Conservation (phyloP, 2,113 vertebrate genomes). For the Acrocephalus kingi region DNA sequence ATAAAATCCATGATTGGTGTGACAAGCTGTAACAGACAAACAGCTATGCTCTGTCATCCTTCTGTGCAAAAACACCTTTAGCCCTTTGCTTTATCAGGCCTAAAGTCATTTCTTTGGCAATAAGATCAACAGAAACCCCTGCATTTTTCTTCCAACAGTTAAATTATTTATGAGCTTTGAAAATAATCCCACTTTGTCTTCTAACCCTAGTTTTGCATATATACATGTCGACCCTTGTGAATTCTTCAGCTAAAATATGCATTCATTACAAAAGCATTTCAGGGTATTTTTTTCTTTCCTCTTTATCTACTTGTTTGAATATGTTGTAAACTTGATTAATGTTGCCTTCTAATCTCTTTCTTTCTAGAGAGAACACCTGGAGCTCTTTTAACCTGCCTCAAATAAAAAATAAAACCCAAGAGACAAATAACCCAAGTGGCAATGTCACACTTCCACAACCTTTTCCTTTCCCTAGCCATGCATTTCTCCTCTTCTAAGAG, state of each 20-base stretch:
- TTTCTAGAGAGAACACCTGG: conserved; percentile 69
- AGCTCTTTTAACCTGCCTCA: conserved; percentile 57
- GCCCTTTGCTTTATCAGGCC: conserved; percentile 6
- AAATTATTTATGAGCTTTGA: conserved; percentile 59
- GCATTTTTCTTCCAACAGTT: conserved; percentile 23
- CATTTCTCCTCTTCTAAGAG: background rate
- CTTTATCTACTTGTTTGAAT: conserved; percentile 69
- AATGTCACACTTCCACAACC: background rate
- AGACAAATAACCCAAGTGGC: background rate
- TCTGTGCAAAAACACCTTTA: conserved; percentile 3
- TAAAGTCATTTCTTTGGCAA: conserved; percentile 15
- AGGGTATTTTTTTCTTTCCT: conserved; percentile 15
- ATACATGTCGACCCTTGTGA: conserved; percentile 4
- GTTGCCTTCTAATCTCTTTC: conserved; percentile 69
- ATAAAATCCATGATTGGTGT: background rate
- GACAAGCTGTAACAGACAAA: conserved; percentile 15
- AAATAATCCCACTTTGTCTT: conserved; percentile 54
- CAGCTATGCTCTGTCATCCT: background rate
- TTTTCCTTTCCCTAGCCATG: background rate
- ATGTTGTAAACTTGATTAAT: conserved; percentile 71
- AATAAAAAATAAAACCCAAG: conserved; percentile 12
- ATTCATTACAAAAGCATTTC: conserved; percentile 60
- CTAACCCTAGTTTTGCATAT: conserved; percentile 58
- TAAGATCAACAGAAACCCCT: conserved; percentile 19
- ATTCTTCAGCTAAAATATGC: conserved; percentile 52